Evolutionary conservation across 2,797 vertebrate species (phyloP).

Genomic region (Bufotes viridis): DNA sequence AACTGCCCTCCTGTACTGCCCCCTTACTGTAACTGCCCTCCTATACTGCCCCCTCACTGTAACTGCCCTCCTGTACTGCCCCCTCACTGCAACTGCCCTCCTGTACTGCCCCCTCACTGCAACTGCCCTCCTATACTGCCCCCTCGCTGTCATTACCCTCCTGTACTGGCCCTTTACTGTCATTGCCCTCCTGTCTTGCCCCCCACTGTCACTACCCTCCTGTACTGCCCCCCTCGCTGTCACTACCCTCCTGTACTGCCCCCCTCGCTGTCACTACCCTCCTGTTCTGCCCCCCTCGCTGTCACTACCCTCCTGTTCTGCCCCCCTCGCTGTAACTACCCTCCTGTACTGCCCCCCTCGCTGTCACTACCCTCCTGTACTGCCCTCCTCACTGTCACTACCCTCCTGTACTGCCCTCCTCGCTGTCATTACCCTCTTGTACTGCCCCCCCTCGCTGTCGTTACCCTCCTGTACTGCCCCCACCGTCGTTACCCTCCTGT

Average conservation of each 20-base stretch:
- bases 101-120: not conserved
- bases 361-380: not conserved
- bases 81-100: not conserved
- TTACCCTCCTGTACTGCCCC: not conserved
- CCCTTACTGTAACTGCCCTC: not conserved
- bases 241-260: not conserved
- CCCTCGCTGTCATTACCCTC: not conserved
- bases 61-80: not conserved
- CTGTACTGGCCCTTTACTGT: not conserved
- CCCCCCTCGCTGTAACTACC: not conserved
- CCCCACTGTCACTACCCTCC: not conserved
- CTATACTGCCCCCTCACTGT: not conserved
- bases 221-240: not conserved
- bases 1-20: not conserved
- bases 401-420: not conserved
- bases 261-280: not conserved
- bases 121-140: not conserved
- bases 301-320: too few species aligned
- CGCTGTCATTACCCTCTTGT: not conserved
- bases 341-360: not conserved
- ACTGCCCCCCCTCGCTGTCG: not conserved
- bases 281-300: not conserved
- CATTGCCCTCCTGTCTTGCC: not conserved
- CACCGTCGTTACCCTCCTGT: too few species aligned
- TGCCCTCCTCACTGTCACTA: not conserved